A percentile compares a stretch with the other conserved stretches of the same genome.
phyloP scores from a whole-genome alignment of 2,797 vertebrate species.

The Hydrolagus colliei region DNA sequence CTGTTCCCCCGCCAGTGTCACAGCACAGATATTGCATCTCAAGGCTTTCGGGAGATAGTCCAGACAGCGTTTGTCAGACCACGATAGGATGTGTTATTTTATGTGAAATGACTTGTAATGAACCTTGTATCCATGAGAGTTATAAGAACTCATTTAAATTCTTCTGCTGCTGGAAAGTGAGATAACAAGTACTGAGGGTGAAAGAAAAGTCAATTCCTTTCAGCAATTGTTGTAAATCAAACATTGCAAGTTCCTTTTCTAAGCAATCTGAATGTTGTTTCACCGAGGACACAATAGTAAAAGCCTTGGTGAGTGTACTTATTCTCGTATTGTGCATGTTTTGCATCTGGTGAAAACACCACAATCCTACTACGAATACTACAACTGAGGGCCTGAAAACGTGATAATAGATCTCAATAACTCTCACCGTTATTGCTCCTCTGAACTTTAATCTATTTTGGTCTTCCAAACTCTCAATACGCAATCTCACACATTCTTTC shows the following conservation, averaged over 20 bases:
- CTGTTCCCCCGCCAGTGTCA: background rate
- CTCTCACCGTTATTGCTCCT: no score
- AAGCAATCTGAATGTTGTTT: background rate
- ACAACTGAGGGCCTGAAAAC: no score
- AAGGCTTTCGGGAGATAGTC: background rate
- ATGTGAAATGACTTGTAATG: conserved; percentile 5
- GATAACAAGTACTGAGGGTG: conserved; percentile 27
- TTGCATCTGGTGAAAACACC: background rate
- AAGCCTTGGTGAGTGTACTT: background rate
- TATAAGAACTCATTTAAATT: conserved; percentile 20
- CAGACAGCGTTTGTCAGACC: background rate
- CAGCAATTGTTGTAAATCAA: conserved; percentile 8
- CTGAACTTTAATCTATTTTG: no score
- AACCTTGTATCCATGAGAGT: conserved; percentile 15
- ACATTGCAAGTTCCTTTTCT: background rate
- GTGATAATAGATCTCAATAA: no score
- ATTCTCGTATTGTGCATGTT: background rate
- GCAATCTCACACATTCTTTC: no score
- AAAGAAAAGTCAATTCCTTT: conserved; percentile 13
- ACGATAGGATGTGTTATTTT: conserved; percentile 10
- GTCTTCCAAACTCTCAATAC: no score
- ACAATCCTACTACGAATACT: background rate
- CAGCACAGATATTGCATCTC: background rate
- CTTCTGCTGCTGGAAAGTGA: conserved; percentile 21
- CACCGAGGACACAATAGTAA: background rate